These are phyloP conservation scores for Perca schrenkii DNA, from an alignment of 2,113 vertebrate species.

Conservation along the genomic window DNA sequence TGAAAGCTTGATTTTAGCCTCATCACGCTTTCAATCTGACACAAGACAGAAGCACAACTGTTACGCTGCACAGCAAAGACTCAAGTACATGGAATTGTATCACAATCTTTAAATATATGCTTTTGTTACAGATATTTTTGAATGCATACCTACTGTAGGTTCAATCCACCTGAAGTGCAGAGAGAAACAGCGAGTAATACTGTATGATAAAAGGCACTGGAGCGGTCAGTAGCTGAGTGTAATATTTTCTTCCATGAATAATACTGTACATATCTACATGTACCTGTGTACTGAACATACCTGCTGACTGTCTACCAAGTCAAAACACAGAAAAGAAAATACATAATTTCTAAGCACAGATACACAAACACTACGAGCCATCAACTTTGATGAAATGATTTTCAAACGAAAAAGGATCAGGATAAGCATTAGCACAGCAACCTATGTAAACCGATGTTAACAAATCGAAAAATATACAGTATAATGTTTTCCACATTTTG, in stretches of 20 bases:
- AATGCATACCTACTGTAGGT: constrained; percentile 2
- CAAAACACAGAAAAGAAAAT: background rate
- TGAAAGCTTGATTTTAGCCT: constrained; percentile 5
- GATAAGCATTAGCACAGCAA: constrained; percentile 34
- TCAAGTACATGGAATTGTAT: background rate
- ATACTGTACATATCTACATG: background rate
- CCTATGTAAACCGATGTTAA: background rate
- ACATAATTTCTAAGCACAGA: background rate
- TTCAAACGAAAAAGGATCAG: background rate
- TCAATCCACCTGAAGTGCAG: constrained; percentile 10
- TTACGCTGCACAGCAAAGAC: constrained; percentile 1
- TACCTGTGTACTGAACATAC: background rate
- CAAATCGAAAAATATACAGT: background rate
- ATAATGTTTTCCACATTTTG: background rate
- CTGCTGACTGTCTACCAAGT: background rate
- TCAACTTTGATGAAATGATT: background rate
- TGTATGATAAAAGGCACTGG: constrained; percentile 52
- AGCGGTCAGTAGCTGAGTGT: constrained; percentile 22
- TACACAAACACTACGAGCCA: background rate
- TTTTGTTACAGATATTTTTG: background rate
- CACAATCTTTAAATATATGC: constrained; percentile 1
- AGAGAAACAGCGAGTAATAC: constrained; percentile 1
- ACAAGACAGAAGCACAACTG: constrained; percentile 29
- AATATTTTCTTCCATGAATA: background rate
- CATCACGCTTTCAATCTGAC: background rate